Base-by-base conservation (phyloP, 2,797 vertebrate species). In the Pseudochaenichthys georgianus region DNA sequence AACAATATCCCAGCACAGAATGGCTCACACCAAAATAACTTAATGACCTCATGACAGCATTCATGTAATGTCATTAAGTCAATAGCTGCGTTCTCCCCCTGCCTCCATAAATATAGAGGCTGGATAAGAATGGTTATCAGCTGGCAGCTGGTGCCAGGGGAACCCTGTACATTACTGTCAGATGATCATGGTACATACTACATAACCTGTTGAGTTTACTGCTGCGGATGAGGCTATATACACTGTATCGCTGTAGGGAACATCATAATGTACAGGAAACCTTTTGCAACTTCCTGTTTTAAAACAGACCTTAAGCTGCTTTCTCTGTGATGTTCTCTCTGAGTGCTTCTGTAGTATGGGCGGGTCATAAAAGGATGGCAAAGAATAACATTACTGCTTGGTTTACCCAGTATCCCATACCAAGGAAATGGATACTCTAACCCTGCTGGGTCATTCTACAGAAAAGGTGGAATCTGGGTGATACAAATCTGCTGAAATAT, bases 181-280 rank as follows among this genome's bases (percentile, higher is more conserved):
- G 12, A 65, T 45, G 13, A 48, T n/a, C 7, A 19, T 1, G 28
- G 15, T 17, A 16, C 70, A 21, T 17, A 45, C 43, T 10, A 7
- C 31, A 52, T 0, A 45, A 59, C 19, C 63, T 61, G 52, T 38
- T 52, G 57, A 31, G 28, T 38, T 47, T 11, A 8, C 13, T 43
- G 13, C 43, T 64, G 21, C 12, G 15, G 48, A 13, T 53, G 64
- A 63, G 31, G 6, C 17, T 4, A 28, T 51, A 61, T 13, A 34
- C 11, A 12, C 54, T 21, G 13, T 9, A 23, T 28, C 17, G 3
- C 5, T 23, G 11, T 8, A 11, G 13, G 31, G 7, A n/a, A 4
- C 15, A 71, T 65, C 17, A 21, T 16, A 21, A 28, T 28, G 3
- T 17, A 51, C 63, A 67, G 62, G 59, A 77, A 82, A 59, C 12